Conservation (phyloP, 2,888 invertebrate species). For the Hyles lineata region DNA sequence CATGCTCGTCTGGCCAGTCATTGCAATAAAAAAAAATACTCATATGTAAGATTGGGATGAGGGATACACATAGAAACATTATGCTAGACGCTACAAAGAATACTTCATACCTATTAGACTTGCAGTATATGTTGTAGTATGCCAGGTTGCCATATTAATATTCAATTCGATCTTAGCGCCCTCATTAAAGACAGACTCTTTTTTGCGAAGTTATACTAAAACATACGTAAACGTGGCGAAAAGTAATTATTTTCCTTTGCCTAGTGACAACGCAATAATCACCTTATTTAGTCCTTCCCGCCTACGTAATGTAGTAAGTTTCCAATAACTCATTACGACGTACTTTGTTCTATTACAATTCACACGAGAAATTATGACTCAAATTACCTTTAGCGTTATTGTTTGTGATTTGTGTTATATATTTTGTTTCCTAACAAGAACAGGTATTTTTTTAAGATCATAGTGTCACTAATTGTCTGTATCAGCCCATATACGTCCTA, state of each 20-base stretch:
- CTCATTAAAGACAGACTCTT: too few species aligned
- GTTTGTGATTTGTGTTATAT: background rate
- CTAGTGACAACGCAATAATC: constrained; percentile 9
- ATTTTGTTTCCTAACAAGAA: background rate
- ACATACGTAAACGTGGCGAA: too few species aligned
- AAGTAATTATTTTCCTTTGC: background rate
- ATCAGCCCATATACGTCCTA: background rate
- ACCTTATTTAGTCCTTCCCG: background rate
- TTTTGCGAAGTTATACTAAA: too few species aligned
- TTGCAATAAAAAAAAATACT: too few species aligned
- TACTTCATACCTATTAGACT: background rate
- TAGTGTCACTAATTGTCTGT: background rate
- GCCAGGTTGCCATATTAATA: too few species aligned
- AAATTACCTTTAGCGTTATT: background rate
- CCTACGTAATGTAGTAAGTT: background rate
- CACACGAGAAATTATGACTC: background rate
- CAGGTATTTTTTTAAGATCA: background rate
- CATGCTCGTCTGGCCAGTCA: too few species aligned
- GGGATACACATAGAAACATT: too few species aligned
- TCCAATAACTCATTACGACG: background rate
- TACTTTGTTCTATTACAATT: background rate
- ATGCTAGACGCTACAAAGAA: too few species aligned
- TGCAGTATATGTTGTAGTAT: too few species aligned
- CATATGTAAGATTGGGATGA: too few species aligned
- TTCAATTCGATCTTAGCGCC: too few species aligned